Base-by-base conservation (phyloP, 2,888 invertebrate species). In the Chaitophorus viminalis region DNA sequence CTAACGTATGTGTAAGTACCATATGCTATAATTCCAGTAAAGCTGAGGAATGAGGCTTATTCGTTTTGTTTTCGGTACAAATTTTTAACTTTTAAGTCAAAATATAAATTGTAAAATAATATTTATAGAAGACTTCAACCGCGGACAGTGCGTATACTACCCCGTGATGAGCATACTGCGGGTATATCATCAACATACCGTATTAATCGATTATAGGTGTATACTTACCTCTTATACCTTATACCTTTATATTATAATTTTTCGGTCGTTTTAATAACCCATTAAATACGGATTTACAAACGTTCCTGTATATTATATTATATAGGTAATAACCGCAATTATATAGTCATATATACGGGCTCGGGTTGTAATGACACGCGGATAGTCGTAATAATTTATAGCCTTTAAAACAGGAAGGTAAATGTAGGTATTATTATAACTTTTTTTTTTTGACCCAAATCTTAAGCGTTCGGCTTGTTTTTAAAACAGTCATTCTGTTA, bases 401-500 rank as follows among this genome's bases (percentile, higher is more conserved):
- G 77, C 76, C 52, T 85, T 85, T 77, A 83, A 75, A 74, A 83
- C 54, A 54, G 36, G 11, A 86, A 86, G 70, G 36, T 86, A 70
- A 72, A 11, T 72, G 17, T 39, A 29, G 52, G 70, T 74, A 87
- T 11, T 79, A 39, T 87, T 72, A 86, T 8, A 54, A 36, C 11
- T 39, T 46, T 46, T 14, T 46, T 46, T 78, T 79, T 76, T 84
- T 77, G 74, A 82, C 75, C 82, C 83, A 84, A 84, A 84, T 72
- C 39, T 5, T 82, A 83, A 70, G 31, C 60, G 81, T 75, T 84
- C 39, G 54, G 76, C 70, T 54, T 60, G 70, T 65, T 84, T 46
- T 88, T 76, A 88, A 77, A 83, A 77, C 25, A 54, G 70, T 72
- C 54, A 29, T 84, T 84, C 76, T 76, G 70, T 84, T 78, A 77